Percentiles rank a stretch among this genome's conserved stretches.
phyloP scores from a whole-genome alignment of 2,113 vertebrate genomes.

The Aleadryas rufinucha region DNA sequence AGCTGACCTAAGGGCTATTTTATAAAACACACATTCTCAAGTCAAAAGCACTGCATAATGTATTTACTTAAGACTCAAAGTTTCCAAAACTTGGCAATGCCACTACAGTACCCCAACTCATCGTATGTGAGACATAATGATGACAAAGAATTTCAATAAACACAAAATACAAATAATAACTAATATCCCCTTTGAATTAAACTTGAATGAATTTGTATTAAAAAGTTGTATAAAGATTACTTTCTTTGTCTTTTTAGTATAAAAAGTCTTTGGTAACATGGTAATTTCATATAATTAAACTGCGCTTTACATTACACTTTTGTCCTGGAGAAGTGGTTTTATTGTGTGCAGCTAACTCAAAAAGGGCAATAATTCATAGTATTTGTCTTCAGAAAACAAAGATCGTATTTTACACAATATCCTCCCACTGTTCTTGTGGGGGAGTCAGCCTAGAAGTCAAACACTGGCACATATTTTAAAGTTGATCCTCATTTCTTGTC shows the following conservation, averaged over 20 bases:
- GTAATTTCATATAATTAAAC: neutral
- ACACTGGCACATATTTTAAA: neutral
- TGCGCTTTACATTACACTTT: neutral
- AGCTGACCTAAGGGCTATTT: neutral
- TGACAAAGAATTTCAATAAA: neutral
- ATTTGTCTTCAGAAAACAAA: constrained; percentile 35
- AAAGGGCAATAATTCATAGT: constrained; percentile 1
- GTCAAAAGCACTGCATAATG: neutral
- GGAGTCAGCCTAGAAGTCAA: neutral
- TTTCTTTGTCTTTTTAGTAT: neutral
- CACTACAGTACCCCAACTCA: neutral
- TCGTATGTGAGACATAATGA: accelerated
- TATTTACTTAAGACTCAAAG: neutral
- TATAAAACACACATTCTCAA: neutral
- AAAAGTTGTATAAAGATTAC: neutral
- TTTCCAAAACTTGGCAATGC: neutral
- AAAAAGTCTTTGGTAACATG: neutral
- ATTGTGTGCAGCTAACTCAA: neutral
- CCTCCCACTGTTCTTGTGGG: neutral
- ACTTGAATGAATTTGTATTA: neutral
- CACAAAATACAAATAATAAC: neutral
- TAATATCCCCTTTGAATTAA: neutral
- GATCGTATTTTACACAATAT: neutral
- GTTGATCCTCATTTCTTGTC: neutral
- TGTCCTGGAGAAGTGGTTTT: neutral